Conservation (phyloP, 2,888 invertebrate species). For the Fragum whitleyi region DNA sequence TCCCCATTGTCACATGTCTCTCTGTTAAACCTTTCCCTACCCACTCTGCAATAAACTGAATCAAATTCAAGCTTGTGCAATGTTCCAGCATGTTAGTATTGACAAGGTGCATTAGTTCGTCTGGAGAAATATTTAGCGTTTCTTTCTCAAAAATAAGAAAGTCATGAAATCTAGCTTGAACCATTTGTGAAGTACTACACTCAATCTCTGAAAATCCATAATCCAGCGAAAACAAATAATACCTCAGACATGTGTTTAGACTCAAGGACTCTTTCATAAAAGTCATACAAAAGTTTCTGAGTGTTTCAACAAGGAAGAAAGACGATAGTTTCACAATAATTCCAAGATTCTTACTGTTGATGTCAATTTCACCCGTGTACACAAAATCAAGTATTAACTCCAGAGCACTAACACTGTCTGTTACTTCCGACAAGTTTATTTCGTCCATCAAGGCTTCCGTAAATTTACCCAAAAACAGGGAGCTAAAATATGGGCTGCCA, state of each 20-base stretch:
- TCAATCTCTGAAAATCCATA: constrained; percentile 51
- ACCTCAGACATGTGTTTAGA: constrained; percentile 52
- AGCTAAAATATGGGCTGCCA: constrained; percentile 58
- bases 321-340: constrained; percentile 56
- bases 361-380: constrained; percentile 59
- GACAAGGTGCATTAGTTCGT: constrained; percentile 40
- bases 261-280: constrained; percentile 45
- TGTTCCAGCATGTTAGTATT: constrained; percentile 44
- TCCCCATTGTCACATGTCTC: constrained; percentile 40
- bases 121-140: constrained; percentile 40
- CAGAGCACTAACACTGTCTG: constrained; percentile 40
- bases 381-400: constrained; percentile 56
- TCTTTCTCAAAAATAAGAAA: constrained; percentile 48
- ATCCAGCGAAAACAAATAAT: constrained; percentile 47
- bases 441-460: constrained; percentile 55
- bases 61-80: constrained; percentile 38
- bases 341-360: constrained; percentile 47
- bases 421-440: constrained; percentile 51
- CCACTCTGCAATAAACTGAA: constrained; percentile 56
- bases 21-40: constrained; percentile 45
- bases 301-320: constrained; percentile 51
- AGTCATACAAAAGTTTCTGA: constrained; percentile 43
- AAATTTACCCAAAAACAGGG: constrained; percentile 57
- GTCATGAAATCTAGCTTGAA: constrained; percentile 57
- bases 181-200: constrained; percentile 39